Conservation (phyloP, 2,113 vertebrate species). For the Laterallus jamaicensis region DNA sequence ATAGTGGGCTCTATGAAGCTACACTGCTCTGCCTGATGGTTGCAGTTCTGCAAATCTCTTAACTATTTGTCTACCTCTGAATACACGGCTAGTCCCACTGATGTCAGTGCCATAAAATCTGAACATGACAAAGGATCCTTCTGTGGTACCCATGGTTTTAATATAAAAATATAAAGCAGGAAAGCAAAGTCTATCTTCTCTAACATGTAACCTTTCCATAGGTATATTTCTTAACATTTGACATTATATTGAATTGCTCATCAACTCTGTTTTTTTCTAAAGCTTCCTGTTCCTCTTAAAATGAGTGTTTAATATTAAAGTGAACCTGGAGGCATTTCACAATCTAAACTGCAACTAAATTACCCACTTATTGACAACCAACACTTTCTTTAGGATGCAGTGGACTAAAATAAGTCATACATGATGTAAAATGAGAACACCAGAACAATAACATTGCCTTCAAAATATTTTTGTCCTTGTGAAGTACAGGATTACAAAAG, state of each 20-base stretch:
- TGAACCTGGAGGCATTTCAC: neutral
- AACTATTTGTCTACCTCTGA: neutral
- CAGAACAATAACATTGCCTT: neutral
- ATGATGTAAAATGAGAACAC: neutral
- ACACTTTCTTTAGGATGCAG: neutral
- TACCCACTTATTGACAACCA: neutral
- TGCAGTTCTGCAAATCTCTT: neutral
- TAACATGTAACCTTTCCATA: neutral
- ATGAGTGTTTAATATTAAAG: neutral
- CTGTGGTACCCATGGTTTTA: neutral
- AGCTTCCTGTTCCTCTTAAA: neutral
- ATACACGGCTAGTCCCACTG: neutral
- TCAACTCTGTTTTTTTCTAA: neutral
- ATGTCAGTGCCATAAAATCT: neutral
- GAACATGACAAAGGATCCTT: neutral
- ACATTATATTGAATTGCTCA: neutral
- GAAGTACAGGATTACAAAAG: neutral
- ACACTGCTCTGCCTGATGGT: neutral
- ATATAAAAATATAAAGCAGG: neutral
- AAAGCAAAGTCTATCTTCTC: neutral
- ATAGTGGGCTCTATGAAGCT: neutral
- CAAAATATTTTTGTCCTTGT: neutral
- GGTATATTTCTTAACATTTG: neutral
- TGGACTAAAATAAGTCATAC: neutral
- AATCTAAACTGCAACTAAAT: neutral